Conservation (phyloP, 2,113 vertebrate genomes). For the Jacana jacana region DNA sequence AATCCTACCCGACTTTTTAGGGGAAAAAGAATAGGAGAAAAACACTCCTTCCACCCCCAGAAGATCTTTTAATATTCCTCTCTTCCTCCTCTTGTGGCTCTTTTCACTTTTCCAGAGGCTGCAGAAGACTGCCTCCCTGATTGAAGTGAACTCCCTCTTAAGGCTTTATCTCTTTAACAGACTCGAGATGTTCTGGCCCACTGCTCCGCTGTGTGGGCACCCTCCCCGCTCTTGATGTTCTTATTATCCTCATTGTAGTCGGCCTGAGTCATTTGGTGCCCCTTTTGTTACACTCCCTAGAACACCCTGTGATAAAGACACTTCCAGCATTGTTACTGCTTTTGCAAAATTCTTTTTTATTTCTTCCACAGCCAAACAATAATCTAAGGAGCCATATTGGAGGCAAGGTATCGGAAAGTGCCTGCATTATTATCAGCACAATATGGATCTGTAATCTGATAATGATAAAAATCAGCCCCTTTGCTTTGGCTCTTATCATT, state of each 20-base stretch:
- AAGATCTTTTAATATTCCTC: neutral
- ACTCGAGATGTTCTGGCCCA: neutral
- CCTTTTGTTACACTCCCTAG: neutral
- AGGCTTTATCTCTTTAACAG: neutral
- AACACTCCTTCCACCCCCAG: neutral
- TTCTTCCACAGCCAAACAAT: neutral
- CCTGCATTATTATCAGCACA: slow-evolving; percentile 26
- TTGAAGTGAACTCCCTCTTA: neutral
- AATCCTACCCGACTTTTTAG: neutral
- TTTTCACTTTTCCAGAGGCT: neutral
- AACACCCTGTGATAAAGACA: neutral
- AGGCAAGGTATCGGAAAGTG: neutral
- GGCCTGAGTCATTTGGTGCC: neutral
- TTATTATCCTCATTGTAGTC: neutral
- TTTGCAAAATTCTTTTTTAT: slow-evolving; percentile 11
- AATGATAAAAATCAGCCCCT: slow-evolving; percentile 52
- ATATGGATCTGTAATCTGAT: slow-evolving; percentile 47
- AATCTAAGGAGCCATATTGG: neutral
- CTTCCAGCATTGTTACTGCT: neutral
- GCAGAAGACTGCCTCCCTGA: neutral
- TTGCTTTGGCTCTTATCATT: slow-evolving; percentile 56
- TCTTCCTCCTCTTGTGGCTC: neutral
- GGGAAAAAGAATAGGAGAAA: neutral
- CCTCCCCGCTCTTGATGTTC: neutral
- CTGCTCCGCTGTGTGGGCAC: neutral